These are phyloP conservation scores for Lutraria rhynchaena DNA, from an alignment of 1,140 invertebrate genomes.

Conservation along the genomic window DNA sequence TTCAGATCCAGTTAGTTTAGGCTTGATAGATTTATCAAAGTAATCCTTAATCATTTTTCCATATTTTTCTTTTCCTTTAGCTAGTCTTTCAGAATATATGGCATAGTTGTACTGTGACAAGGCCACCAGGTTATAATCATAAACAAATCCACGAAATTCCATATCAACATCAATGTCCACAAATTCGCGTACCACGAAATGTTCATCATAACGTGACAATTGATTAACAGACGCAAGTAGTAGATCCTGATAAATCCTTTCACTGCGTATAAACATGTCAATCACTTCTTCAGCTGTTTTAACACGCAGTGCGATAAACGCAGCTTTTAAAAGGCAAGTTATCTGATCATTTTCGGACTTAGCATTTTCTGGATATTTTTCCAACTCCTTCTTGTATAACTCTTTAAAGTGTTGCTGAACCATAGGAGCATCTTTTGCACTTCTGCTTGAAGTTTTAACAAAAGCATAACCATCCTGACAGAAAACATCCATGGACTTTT, in stretches of 20 bases:
- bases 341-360: constrained; percentile 72
- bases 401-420: constrained; percentile 67
- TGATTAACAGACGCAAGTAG: constrained; percentile 69
- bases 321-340: constrained; percentile 70
- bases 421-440: constrained; percentile 77
- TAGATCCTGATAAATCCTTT: constrained; percentile 77
- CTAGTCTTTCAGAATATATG: constrained; percentile 70
- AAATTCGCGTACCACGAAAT: constrained; percentile 75
- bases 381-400: constrained; percentile 64
- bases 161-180: constrained; percentile 77
- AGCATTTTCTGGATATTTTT: constrained; percentile 49
- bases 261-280: constrained; percentile 74
- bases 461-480: constrained; percentile 68
- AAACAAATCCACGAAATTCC: constrained; percentile 79
- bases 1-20: constrained; percentile 58
- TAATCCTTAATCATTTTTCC: constrained; percentile 58
- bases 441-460: constrained; percentile 76
- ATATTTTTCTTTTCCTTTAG: constrained; percentile 60
- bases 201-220: constrained; percentile 70
- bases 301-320: constrained; percentile 70
- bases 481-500: constrained; percentile 66
- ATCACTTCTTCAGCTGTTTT: constrained; percentile 67
- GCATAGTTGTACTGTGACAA: constrained; percentile 79
- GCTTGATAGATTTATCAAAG: constrained; percentile 61
- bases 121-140: constrained; percentile 63